Conservation (phyloP, 2,888 invertebrate genomes). For the Caenorhabditis afra region DNA sequence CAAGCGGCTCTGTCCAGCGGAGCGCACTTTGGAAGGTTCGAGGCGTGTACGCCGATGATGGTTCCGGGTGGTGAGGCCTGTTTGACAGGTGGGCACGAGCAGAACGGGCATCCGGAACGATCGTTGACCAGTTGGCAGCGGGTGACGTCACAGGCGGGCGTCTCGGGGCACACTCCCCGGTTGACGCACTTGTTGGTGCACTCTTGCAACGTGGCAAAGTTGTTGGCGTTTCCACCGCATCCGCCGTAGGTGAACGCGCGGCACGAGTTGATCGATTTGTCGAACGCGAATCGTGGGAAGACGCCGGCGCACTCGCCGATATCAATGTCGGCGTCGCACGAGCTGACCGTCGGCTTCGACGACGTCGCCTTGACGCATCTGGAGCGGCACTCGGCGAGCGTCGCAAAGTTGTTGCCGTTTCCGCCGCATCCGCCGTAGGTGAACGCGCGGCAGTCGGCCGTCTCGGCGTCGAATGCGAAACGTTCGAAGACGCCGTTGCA, state of each 20-base stretch:
- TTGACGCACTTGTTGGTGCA: constrained; percentile 78
- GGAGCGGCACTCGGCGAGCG: constrained; percentile 72
- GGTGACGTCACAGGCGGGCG: constrained; percentile 74
- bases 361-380: constrained; percentile 66
- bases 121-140: constrained; percentile 78
- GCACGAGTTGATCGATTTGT: constrained; percentile 75
- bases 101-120: constrained; percentile 77
- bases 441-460: constrained; percentile 75
- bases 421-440: constrained; percentile 79
- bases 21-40: constrained; percentile 65
- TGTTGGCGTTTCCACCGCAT: constrained; percentile 80
- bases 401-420: constrained; percentile 80
- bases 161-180: constrained; percentile 75
- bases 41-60: background rate
- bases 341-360: constrained; percentile 41
- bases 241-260: constrained; percentile 78
- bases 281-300: constrained; percentile 80
- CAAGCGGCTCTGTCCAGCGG: constrained; percentile 74
- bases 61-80: constrained; percentile 49
- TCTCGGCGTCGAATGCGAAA: constrained; percentile 66
- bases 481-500: constrained; percentile 72
- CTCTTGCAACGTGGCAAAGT: constrained; percentile 77
- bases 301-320: constrained; percentile 73
- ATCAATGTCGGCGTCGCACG: constrained; percentile 75
- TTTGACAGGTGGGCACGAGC: constrained; percentile 76